Evolutionary conservation across 2,113 vertebrate species (phyloP).

Genomic region (Varanus komodoensis): DNA sequence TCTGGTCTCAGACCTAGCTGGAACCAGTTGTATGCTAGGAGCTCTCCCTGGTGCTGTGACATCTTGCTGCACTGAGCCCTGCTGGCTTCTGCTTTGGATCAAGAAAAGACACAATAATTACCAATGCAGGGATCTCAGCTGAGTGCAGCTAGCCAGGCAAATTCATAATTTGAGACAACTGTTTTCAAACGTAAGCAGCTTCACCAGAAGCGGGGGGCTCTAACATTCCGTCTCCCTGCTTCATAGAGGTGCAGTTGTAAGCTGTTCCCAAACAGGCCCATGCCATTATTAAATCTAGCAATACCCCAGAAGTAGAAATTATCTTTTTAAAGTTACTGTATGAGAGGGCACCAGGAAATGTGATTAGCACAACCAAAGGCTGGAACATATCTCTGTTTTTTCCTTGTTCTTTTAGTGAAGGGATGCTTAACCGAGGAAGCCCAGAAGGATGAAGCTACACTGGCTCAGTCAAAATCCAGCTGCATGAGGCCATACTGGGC

Average conservation of each 20-base stretch:
- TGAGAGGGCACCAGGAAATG: conserved; percentile 52
- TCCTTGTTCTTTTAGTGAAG: conserved; percentile 16
- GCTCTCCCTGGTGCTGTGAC: too few relatives aligned
- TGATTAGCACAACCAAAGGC: conserved; percentile 26
- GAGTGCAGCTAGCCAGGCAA: neutral
- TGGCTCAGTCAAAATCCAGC: conserved; percentile 13
- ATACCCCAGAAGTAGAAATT: conserved; percentile 11
- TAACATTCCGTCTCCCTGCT: neutral
- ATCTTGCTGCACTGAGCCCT: too few relatives aligned
- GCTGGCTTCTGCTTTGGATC: too few relatives aligned
- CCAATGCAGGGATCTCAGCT: too few relatives aligned
- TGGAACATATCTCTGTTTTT: conserved; percentile 32
- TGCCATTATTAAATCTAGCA: neutral
- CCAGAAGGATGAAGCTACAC: neutral
- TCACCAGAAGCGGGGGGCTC: neutral
- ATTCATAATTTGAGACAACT: neutral
- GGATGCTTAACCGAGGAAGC: conserved; percentile 42
- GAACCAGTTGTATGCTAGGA: too few relatives aligned
- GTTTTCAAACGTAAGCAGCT: neutral
- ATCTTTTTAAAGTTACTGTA: neutral
- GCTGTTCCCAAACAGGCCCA: neutral
- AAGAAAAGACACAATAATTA: too few relatives aligned
- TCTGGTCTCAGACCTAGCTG: too few relatives aligned
- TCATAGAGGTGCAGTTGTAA: neutral
- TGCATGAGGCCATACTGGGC: neutral